Evolutionary conservation across 2,113 vertebrate genomes (phyloP).

Genomic region (Tupaia tana): DNA sequence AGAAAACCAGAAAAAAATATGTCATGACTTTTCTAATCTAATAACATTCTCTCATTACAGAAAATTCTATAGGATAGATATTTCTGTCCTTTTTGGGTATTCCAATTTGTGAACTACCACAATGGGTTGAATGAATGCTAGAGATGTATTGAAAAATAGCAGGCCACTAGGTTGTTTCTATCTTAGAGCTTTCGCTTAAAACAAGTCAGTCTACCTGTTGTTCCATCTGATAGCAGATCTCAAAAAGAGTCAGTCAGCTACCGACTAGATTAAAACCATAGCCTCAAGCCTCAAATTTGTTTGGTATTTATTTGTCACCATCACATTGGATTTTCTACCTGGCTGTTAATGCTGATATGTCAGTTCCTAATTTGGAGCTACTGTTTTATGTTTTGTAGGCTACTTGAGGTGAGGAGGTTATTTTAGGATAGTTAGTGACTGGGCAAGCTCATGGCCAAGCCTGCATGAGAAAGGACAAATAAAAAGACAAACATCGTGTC

Average conservation of each 20-base stretch:
- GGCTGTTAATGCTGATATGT: background rate
- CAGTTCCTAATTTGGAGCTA: background rate
- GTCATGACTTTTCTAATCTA: no score
- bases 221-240: background rate
- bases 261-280: background rate
- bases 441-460: background rate
- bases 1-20: no score
- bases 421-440: background rate
- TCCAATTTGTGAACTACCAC: background rate
- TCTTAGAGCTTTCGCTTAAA: background rate
- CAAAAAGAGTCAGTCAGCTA: background rate
- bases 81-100: background rate
- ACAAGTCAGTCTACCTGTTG: background rate
- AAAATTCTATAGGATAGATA: background rate
- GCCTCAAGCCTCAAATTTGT: background rate
- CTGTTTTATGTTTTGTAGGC: slow-evolving; percentile 1
- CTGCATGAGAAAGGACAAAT: background rate
- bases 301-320: background rate
- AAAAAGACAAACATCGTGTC: background rate
- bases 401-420: slow-evolving; percentile 25
- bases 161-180: background rate
- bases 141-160: background rate
- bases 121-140: background rate
- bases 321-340: background rate
- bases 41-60: background rate